Percentiles rank a stretch among this genome's conserved stretches.
Conservation (phyloP, 2,797 vertebrate genomes). For the Hippocampus kuda region DNA sequence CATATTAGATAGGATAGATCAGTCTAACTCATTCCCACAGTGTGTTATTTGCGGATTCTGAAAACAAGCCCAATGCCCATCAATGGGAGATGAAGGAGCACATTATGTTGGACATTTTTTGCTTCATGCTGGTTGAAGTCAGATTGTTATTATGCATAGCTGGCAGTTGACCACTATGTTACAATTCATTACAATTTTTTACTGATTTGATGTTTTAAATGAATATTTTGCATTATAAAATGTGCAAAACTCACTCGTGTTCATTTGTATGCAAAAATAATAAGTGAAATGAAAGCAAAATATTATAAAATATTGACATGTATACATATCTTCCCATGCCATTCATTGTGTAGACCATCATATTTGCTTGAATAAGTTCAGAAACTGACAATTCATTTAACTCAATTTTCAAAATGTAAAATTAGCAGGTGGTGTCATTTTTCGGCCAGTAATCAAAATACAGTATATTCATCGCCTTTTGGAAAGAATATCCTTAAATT, state of each 20-base stretch:
- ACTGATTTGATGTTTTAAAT: constrained; percentile 4
- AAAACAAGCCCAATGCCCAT: constrained; percentile 51
- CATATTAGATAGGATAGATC: constrained; percentile 85
- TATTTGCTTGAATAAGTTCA: neutral
- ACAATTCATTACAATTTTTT: constrained; percentile 44
- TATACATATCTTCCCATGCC: neutral
- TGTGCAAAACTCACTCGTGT: no score
- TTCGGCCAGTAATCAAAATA: neutral
- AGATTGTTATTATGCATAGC: neutral
- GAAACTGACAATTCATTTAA: neutral
- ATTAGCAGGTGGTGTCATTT: neutral
- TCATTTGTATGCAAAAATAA: neutral
- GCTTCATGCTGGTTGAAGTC: constrained; percentile 39
- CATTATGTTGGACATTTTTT: constrained; percentile 26
- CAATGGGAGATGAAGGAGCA: constrained; percentile 17
- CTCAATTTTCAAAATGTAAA: neutral
- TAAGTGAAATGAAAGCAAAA: neutral
- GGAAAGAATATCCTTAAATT: neutral
- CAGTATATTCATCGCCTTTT: neutral
- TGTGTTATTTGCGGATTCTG: constrained; percentile 83
- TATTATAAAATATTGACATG: neutral
- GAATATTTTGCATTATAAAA: neutral
- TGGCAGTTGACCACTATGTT: no score
- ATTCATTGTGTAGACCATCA: neutral
- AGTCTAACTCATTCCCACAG: constrained; percentile 89